phyloP scores from a whole-genome alignment of 2,888 invertebrate genomes.

The Melipona beecheii region DNA sequence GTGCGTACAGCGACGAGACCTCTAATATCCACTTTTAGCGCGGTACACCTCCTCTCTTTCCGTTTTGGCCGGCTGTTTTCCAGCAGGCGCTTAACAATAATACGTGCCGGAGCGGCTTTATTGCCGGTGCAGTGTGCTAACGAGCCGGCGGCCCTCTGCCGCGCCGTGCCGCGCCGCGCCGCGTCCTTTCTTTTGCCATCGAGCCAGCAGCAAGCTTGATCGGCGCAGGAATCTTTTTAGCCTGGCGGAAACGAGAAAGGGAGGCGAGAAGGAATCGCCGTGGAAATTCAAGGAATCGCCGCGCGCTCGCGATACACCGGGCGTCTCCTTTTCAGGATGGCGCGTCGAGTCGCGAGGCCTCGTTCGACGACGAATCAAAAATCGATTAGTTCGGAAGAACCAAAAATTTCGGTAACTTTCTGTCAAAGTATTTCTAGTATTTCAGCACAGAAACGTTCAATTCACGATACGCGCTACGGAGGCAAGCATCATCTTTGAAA shows the following conservation, averaged over 20 bases:
- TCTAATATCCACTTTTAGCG: slow-evolving; percentile 67
- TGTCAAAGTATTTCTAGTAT: background rate
- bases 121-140: slow-evolving; percentile 68
- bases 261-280: slow-evolving; percentile 57
- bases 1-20: slow-evolving; percentile 51
- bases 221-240: slow-evolving; percentile 61
- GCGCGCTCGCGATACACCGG: slow-evolving; percentile 36
- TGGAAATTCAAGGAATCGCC: slow-evolving; percentile 60
- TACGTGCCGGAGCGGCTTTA: slow-evolving; percentile 71
- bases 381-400: background rate
- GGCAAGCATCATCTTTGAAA: no score
- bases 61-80: slow-evolving; percentile 33
- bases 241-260: slow-evolving; percentile 52
- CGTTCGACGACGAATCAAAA: slow-evolving; percentile 9
- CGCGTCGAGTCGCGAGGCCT: slow-evolving; percentile 30
- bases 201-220: slow-evolving; percentile 55
- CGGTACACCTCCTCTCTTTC: slow-evolving; percentile 37
- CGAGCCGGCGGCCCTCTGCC: slow-evolving; percentile 67
- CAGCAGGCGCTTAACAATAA: slow-evolving; percentile 71
- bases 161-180: slow-evolving; percentile 27
- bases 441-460: no score
- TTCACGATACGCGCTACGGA: no score
- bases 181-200: slow-evolving; percentile 64
- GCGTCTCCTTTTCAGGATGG: slow-evolving; percentile 47
- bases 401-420: background rate